Conservation (phyloP, 2,888 invertebrate species). For the Epistrophe eligans region DNA sequence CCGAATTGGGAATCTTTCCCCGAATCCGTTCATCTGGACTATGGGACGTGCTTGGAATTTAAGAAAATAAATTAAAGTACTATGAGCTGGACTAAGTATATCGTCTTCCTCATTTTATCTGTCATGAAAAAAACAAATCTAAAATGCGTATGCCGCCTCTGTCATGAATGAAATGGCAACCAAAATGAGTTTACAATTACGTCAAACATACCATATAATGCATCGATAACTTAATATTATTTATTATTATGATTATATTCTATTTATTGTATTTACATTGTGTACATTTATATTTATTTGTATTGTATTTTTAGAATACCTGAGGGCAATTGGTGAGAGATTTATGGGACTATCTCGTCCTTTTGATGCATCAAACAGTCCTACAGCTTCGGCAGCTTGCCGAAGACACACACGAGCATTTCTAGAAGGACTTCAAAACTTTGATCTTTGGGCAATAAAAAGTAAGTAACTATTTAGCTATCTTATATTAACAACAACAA, state of each 20-base stretch:
- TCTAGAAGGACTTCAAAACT: conserved; percentile 80
- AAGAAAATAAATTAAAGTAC: conserved; percentile 8
- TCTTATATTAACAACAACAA: not conserved
- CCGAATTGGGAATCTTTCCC: conserved; percentile 62
- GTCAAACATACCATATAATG: conserved; percentile 44
- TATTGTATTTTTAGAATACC: conserved; percentile 79
- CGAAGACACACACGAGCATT: conserved; percentile 80
- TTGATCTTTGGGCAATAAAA: conserved; percentile 83
- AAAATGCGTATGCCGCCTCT: conserved; percentile 53
- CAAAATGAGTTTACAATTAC: conserved; percentile 38
- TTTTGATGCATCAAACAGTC: conserved; percentile 81
- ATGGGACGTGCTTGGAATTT: conserved; percentile 43
- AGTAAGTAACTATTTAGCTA: conserved; percentile 79
- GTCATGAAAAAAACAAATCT: conserved; percentile 45
- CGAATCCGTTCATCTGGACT: conserved; percentile 64
- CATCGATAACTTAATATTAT: conserved; percentile 32
- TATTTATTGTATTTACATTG: not conserved
- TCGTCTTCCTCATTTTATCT: conserved; percentile 64
- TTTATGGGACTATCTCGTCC: conserved; percentile 80
- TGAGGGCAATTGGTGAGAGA: conserved; percentile 80
- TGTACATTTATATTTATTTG: conserved; percentile 16
- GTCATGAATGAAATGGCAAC: conserved; percentile 41
- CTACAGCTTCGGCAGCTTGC: conserved; percentile 80
- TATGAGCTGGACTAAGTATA: conserved; percentile 38
- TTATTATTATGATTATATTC: not conserved